Evolutionary conservation across 2,797 vertebrate species (phyloP), one percentile per base, ranked within the genome.

Genomic region (Oceanodroma leucorhoa): DNA sequence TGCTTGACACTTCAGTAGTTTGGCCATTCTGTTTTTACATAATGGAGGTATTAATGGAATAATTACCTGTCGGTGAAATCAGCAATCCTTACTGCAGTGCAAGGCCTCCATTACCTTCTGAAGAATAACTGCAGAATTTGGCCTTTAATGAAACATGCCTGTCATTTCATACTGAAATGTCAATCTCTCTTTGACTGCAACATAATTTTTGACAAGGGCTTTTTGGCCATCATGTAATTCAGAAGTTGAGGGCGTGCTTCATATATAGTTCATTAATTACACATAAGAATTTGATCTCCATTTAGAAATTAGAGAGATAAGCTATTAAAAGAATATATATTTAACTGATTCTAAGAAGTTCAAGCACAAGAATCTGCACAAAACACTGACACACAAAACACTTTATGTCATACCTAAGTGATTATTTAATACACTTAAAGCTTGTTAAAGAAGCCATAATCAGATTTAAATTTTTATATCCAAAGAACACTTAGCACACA

Each of bases 81-180:
- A 36, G 34, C 43, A 78, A 71, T 86, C 46, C 30, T 57, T 69
- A 61, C 16, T 73, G 50, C n/a, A 36, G 70, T 34, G 64, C 46
- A 62, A 76, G 81, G n/a, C 46, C 43, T 72, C 62, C 36, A 55
- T 70, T 93, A 51, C 40, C 24, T 91, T 84, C 46, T 85, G 62
- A 92, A 72, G n/a, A 89, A 65, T 73, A 76, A 55, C 66, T 84
- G 30, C 70, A 91, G 79, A 53, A 73, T 80, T 73, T 92, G 67
- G 43, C 45, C 75, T 93, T 90, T 91, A 92, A 66, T 94, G 75
- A 92, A 87, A 67, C 36, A 27, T 57, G 24, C 19, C n/a, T 89
- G 46, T 85, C 55, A 55, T 72, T 92, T 87, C 36, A 15, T 34
- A 55, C 23, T 45, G 82, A 87, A 96, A 82, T 77, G 40, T 66